These are phyloP conservation scores for Carpatolechia fugitivella DNA, from an alignment of 2,888 invertebrate genomes.

Conservation along the genomic window DNA sequence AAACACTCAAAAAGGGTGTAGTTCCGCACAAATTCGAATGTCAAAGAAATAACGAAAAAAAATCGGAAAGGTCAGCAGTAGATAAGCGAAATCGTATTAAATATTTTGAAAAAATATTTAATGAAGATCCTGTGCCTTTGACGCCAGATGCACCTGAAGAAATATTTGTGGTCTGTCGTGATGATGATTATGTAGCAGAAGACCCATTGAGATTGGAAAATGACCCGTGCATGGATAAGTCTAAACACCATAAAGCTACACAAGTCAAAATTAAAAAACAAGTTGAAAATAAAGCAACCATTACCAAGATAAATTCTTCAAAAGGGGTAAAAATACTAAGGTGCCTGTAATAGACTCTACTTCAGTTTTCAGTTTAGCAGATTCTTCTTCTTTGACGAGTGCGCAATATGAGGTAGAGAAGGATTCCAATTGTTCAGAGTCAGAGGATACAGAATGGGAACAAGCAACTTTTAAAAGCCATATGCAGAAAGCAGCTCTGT, in stretches of 20 bases:
- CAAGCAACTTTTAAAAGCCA: neutral
- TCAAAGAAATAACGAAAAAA: conserved; percentile 23
- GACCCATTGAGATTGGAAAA: conserved; percentile 5
- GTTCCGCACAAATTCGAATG: conserved; percentile 31
- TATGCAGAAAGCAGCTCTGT: conserved; percentile 1
- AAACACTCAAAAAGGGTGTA: conserved; percentile 28
- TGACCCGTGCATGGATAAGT: neutral
- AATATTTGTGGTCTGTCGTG: conserved; percentile 2
- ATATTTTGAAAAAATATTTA: conserved; percentile 14
- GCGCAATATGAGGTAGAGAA: neutral
- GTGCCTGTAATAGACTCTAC: neutral
- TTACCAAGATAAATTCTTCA: neutral
- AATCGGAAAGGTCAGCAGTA: conserved; percentile 22
- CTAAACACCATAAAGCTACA: neutral
- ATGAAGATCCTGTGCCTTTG: conserved; percentile 3
- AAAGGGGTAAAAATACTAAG: neutral
- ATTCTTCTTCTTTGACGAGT: neutral
- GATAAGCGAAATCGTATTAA: conserved; percentile 18
- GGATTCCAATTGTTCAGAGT: neutral
- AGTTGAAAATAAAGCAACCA: conserved; percentile 1
- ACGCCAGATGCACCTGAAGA: conserved; percentile 8
- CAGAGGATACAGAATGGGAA: neutral
- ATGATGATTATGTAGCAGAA: neutral
- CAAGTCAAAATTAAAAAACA: neutral
- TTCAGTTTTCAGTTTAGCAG: neutral